Percentiles rank a stretch among this genome's conserved stretches.
phyloP scores from a whole-genome alignment of 2,113 vertebrate species.

The Syngnathus floridae region DNA sequence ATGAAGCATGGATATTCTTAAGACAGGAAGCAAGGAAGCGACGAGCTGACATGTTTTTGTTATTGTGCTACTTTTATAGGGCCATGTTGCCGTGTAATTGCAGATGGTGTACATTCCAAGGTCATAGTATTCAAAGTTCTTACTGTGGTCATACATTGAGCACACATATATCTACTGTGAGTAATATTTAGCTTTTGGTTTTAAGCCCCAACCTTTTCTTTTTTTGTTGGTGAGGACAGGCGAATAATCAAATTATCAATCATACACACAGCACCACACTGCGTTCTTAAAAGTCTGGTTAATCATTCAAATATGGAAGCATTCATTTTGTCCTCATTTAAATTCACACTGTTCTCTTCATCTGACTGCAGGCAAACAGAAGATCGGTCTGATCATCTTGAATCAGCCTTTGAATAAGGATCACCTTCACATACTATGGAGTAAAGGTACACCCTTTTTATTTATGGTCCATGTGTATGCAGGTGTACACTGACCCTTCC shows the following conservation, averaged over 20 bases:
- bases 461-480: too few species aligned
- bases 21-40: conserved; percentile 13
- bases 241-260: too few species aligned
- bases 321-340: not conserved
- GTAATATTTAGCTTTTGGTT: not conserved
- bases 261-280: too few species aligned
- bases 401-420: conserved; percentile 69
- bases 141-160: not conserved
- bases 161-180: not conserved
- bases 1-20: conserved; percentile 20
- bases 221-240: not conserved
- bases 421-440: conserved; percentile 66
- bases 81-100: conserved; percentile 9
- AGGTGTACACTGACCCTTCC: too few species aligned
- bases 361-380: conserved; percentile 61
- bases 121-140: conserved; percentile 24
- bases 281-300: conserved; percentile 2
- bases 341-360: not conserved
- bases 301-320: not conserved
- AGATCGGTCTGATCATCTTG: conserved; percentile 69
- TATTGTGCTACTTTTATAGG: conserved; percentile 9
- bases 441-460: conserved; percentile 61
- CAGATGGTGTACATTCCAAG: conserved; percentile 24
- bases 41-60: conserved; percentile 18
- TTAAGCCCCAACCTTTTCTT: not conserved